Percentiles rank a stretch among this genome's conserved stretches.
Conservation (phyloP, 2,888 invertebrate species). For the Drosophila buzzatii region DNA sequence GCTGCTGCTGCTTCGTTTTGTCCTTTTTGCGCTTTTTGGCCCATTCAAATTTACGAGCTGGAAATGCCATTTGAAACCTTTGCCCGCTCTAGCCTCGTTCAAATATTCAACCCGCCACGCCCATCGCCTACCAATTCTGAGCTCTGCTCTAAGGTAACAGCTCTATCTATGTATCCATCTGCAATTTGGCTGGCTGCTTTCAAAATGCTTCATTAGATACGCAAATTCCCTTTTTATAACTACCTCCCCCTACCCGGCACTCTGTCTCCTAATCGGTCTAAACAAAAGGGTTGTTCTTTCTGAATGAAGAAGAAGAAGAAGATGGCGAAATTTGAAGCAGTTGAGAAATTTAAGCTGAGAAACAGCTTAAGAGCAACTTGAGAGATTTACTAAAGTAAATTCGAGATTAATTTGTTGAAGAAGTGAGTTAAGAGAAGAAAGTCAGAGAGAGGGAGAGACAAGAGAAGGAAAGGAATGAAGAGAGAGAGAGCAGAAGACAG, state of each 20-base stretch:
- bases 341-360: background rate
- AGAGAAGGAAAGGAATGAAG: background rate
- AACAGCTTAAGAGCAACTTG: background rate
- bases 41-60: conserved; percentile 71
- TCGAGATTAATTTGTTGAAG: background rate
- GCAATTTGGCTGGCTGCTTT: conserved; percentile 55
- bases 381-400: background rate
- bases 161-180: conserved; percentile 31
- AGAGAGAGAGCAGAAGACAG: too few species aligned
- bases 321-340: background rate
- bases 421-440: background rate
- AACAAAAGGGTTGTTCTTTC: conserved; percentile 46
- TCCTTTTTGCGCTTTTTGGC: conserved; percentile 38
- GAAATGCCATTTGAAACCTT: conserved; percentile 57
- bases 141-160: conserved; percentile 3
- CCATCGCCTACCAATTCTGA: conserved; percentile 8
- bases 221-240: conserved; percentile 40
- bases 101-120: background rate
- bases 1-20: conserved; percentile 1
- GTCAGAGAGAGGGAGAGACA: background rate
- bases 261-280: background rate
- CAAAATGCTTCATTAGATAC: conserved; percentile 70
- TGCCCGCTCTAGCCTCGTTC: background rate
- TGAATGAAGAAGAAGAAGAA: background rate
- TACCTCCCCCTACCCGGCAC: background rate